phyloP scores from a whole-genome alignment of 2,888 invertebrate genomes.

The Oeneis ivallda region DNA sequence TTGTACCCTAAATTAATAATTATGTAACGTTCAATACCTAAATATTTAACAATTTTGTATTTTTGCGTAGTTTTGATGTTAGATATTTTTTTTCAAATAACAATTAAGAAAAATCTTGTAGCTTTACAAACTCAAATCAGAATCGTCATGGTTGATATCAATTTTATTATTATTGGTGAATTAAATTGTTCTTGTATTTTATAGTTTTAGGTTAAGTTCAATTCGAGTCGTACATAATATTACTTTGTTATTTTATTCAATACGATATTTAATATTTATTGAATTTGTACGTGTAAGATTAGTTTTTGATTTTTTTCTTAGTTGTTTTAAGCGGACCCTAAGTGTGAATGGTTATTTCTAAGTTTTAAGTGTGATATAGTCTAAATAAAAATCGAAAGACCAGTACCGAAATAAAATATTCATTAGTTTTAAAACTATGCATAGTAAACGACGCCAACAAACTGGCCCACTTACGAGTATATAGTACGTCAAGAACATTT shows the following conservation, averaged over 20 bases:
- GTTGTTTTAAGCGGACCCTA: background rate
- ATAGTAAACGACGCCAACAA: too few species aligned
- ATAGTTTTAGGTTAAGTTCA: background rate
- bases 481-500: too few species aligned
- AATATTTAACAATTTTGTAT: too few species aligned
- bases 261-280: slow-evolving; percentile 6
- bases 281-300: background rate
- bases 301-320: background rate
- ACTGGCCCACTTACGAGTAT: too few species aligned
- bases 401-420: slow-evolving; percentile 74
- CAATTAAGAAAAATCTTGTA: too few species aligned
- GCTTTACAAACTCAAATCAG: too few species aligned
- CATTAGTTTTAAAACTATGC: slow-evolving; percentile 46
- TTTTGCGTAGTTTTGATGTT: too few species aligned
- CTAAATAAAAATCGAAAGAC: slow-evolving; percentile 39
- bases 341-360: background rate
- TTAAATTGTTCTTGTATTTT: background rate
- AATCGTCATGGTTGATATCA: background rate
- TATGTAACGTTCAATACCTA: too few species aligned
- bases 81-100: too few species aligned
- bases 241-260: background rate
- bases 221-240: background rate
- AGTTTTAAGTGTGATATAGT: slow-evolving; percentile 15
- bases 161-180: background rate
- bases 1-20: too few species aligned